Evolutionary conservation across 2,888 invertebrate genomes (phyloP), one percentile per base, ranked within the genome.

Genomic region (Zygothrica quintamaculata): DNA sequence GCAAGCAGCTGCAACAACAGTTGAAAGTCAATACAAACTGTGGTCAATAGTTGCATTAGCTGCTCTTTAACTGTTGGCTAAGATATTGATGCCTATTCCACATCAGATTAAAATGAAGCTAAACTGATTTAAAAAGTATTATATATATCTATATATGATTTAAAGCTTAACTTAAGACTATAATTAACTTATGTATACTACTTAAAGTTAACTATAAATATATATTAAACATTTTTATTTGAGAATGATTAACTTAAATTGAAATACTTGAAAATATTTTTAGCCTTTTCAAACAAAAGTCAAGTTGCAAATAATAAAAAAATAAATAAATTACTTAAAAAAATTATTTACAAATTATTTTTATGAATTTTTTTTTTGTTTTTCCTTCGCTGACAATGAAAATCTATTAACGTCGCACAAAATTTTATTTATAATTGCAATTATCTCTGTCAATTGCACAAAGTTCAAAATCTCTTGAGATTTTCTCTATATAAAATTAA

Each of bases 1-100:
- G 53, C 57, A 55, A 51, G 11, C 13, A 26, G 13, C 16, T 34
- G 56, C n/a, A 68, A 77, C 80, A 78, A 66, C 78, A 77, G 62
- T 65, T 62, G 78, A 60, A 84, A 84, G 78, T 40, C 74, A 70
- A 78, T 81, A 84, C 75, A 60, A 57, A n/a, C n/a, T n/a, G n/a
- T n/a, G n/a, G 57, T 5, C 31, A 48, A 47, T 39, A 43, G 34
- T 66, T 69, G 46, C 53, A 72, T 72, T 51, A 58, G 34, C 50
- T 55, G 64, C 55, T 31, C 33, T n/a, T 5, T 42, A 33, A 47
- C 25, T 47, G 12, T 61, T 43, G 37, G 22, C 46, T 7, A 43
- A 31, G 11, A 51, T 34, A 18, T 12, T 50, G 25, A 33, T 40
- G 33, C n/a, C 7, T n/a, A 33, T 7, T 33, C n/a, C n/a, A n/a